These are phyloP conservation scores for Eupithecia exiguata DNA, from an alignment of 2,888 invertebrate genomes.

Conservation along the genomic window DNA sequence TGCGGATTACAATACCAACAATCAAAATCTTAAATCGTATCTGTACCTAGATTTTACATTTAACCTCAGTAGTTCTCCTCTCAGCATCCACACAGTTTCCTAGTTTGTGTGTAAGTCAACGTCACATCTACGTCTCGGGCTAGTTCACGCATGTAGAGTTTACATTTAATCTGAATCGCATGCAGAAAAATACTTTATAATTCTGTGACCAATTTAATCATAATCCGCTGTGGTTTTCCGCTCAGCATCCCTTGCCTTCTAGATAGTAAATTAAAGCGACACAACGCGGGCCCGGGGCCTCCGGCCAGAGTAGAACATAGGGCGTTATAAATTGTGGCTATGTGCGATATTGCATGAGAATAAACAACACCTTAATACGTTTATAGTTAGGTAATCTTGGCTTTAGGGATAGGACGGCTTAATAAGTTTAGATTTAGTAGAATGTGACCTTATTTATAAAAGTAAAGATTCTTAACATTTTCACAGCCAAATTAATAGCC, in stretches of 20 bases:
- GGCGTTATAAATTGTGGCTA: constrained; percentile 27
- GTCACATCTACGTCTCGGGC: no score
- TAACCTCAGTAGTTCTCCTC: no score
- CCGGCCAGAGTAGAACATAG: constrained; percentile 12
- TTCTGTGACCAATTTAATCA: background rate
- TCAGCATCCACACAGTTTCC: background rate
- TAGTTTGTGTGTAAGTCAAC: background rate
- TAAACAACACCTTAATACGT: constrained; percentile 28
- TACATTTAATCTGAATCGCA: background rate
- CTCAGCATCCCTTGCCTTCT: background rate
- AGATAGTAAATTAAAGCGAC: constrained; percentile 24
- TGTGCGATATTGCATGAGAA: constrained; percentile 30
- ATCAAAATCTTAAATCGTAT: no score
- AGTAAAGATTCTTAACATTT: background rate
- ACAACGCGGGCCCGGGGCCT: constrained; percentile 22
- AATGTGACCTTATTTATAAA: background rate
- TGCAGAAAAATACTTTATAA: background rate
- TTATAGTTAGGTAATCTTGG: constrained; percentile 20
- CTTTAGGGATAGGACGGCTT: constrained; percentile 22
- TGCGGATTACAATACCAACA: no score
- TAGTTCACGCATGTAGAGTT: background rate
- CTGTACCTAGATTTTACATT: no score
- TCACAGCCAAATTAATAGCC: no score
- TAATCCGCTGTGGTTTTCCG: constrained; percentile 9
- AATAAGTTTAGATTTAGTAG: constrained; percentile 7